Base-by-base conservation (phyloP, 2,888 invertebrate species). In the Bombylius discolor region DNA sequence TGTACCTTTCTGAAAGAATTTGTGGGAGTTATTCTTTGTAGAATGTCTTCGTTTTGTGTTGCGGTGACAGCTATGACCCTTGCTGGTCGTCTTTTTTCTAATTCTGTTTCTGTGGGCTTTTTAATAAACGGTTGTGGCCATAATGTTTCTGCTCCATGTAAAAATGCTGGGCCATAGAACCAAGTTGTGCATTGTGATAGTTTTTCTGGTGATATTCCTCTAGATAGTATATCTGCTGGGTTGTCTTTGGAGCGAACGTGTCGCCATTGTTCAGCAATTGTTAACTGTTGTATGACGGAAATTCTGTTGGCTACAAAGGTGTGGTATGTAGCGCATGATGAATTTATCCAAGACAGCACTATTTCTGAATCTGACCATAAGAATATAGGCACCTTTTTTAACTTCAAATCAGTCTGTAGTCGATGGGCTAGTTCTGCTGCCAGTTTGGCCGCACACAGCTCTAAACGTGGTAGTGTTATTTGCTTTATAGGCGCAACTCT, bases 151-250 rank as follows among this genome's bases (percentile, higher is more conserved):
- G 5, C 13, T 34, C 52, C 34, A 13, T 45, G 46, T 34, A 46
- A 6, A 14, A 52, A 45, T 45, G 32, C 13, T 46, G 62, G 63
- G 9, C 62, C 62, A 12, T 56, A 56, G 57, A 60, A 60, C 63
- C 61, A 63, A 1, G 60, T 51, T 3, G 39, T 14, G 14, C 47
- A 51, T 8, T 23, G 36, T 11, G 56, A 32, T 9, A 63, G 13
- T 47, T 48, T 33, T 9, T 60, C 45, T 5, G 57, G 61, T 36
- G 45, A 9, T 3, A 51, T 48, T 23, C 63, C 61, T 32, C 61
- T 53, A 7, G 62, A 61, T 31, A 58, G 51, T 5, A 58, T 32
- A 49, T 62, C 60, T 4, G 62, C 60, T 12, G 59, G 56, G 47
- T 63, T 63, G 12, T 54, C 39, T 5, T n/a, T 44, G 23, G 59